Evolutionary conservation across 1,140 invertebrate genomes (phyloP), one percentile per base, ranked within the genome.

Genomic region (Cherax quadricarinatus): DNA sequence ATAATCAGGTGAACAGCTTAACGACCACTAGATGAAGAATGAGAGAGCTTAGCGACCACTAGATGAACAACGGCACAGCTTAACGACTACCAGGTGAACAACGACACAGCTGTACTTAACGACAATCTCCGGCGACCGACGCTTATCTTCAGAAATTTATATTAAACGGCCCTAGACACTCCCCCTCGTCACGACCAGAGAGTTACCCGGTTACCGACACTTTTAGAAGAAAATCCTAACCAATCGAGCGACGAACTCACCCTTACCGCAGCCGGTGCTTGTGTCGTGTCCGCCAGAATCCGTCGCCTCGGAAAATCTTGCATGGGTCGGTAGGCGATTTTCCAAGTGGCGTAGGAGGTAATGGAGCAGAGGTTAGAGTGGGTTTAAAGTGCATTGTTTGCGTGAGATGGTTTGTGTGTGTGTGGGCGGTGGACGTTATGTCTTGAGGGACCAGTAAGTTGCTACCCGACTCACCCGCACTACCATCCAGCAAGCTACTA

Each of bases 321-420:
- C 70, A 90, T 57, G 88, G 60, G 30, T 49, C 49, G 88, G 48
- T 85, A 66, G 57, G 49, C 82, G 78, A 90, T 90, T 90, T 90
- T 90, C 88, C 88, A 78, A 84, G 88, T 78, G 88, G 66, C 21
- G 66, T 53, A 66, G n/a, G 66, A 78, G 18, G 62, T 90, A 90
- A 90, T 90, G 62, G 88, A 85, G 88, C 73, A 66, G 48, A 53
- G 82, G 48, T 14, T 21, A 6, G 21, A 60, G 83, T 10, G 83
- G 84, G 7, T 86, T 86, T 86, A 86, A 86, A 86, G 84, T 4
- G 79, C 88, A 30, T 89, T 89, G 88, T 89, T 60, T 82, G n/a
- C 88, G 80, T 89, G 88, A 79, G 88, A 89, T 49, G 48, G 48
- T 57, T 48, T 41, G 80, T 82, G 82, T 82, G 60, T 82, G 60